Percentiles rank a stretch among this genome's conserved stretches.
phyloP scores from a whole-genome alignment of 2,113 vertebrate genomes.

The Phainopepla nitens region DNA sequence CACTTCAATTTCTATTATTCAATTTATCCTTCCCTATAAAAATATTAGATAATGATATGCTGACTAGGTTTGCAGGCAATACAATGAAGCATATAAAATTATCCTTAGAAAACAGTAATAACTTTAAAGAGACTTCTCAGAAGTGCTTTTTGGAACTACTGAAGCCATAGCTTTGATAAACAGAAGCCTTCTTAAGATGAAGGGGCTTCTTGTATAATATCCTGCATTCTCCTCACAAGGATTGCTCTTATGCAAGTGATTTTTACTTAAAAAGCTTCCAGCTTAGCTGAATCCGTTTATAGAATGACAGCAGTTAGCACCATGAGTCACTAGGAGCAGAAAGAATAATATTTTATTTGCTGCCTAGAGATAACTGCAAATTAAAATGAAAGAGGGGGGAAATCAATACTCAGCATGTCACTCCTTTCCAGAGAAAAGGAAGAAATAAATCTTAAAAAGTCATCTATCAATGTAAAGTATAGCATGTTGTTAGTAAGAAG shows the following conservation, averaged over 20 bases:
- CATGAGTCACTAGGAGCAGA: conserved; percentile 62
- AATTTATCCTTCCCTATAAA: not conserved
- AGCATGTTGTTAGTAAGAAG: conserved; percentile 8
- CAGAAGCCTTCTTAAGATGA: conserved; percentile 27
- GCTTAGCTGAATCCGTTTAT: conserved; percentile 53
- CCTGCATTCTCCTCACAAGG: conserved; percentile 38
- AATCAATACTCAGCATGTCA: conserved; percentile 49
- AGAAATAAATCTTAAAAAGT: conserved; percentile 36
- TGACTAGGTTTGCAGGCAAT: not conserved
- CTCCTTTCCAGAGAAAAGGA: conserved; percentile 39
- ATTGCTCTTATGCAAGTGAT: conserved; percentile 50
- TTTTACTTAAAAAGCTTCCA: conserved; percentile 42
- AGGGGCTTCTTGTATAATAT: conserved; percentile 30
- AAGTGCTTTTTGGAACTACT: conserved; percentile 1
- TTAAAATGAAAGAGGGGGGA: conserved; percentile 16
- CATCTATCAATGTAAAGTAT: conserved; percentile 52
- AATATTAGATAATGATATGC: not conserved
- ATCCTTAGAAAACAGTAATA: not conserved
- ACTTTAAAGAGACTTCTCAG: conserved; percentile 36
- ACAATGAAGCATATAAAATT: not conserved
- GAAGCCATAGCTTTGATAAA: conserved; percentile 44
- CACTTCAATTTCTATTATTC: not conserved
- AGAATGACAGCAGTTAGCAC: conserved; percentile 51
- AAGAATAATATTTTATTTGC: conserved; percentile 64
- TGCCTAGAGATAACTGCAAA: conserved; percentile 64